Conservation (phyloP, 2,888 invertebrate genomes). For the Sisyra terminalis region DNA sequence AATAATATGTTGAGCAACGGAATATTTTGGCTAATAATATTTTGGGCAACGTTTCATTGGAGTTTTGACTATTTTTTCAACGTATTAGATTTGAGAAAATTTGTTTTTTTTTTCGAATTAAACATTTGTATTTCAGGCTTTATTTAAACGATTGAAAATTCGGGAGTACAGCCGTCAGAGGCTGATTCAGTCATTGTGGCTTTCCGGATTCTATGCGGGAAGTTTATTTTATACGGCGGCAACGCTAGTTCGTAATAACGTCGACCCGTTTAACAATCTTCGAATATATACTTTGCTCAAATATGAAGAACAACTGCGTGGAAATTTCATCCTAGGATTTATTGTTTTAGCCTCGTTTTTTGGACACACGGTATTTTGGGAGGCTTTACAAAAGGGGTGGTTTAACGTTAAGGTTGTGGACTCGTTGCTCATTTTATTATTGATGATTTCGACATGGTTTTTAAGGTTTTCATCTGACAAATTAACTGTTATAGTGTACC, state of each 20-base stretch:
- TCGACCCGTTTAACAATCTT: conserved; percentile 3
- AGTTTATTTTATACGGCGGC: conserved; percentile 3
- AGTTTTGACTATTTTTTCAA: neutral
- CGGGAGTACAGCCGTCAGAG: conserved; percentile 1
- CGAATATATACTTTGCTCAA: conserved; percentile 2
- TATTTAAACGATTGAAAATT: conserved; percentile 4
- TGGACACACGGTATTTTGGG: conserved; percentile 2
- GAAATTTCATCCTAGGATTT: neutral
- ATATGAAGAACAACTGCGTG: neutral
- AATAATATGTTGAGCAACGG: conserved; percentile 5
- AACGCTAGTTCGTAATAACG: conserved; percentile 1
- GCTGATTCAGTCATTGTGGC: neutral
- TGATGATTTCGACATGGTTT: conserved; percentile 1
- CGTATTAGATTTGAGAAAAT: neutral
- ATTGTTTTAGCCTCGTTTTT: conserved; percentile 2
- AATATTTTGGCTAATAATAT: conserved; percentile 1
- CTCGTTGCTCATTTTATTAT: neutral
- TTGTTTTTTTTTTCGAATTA: neutral
- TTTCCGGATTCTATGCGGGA: conserved; percentile 5
- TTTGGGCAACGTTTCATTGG: conserved; percentile 1
- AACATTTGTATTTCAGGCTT: neutral
- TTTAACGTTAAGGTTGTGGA: neutral
- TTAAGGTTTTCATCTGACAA: neutral
- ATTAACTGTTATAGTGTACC: no score
- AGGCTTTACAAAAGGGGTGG: neutral